Evolutionary conservation across 2,113 vertebrate genomes (phyloP), one percentile per base, ranked within the genome.

Genomic region (Hydrolagus affinis): DNA sequence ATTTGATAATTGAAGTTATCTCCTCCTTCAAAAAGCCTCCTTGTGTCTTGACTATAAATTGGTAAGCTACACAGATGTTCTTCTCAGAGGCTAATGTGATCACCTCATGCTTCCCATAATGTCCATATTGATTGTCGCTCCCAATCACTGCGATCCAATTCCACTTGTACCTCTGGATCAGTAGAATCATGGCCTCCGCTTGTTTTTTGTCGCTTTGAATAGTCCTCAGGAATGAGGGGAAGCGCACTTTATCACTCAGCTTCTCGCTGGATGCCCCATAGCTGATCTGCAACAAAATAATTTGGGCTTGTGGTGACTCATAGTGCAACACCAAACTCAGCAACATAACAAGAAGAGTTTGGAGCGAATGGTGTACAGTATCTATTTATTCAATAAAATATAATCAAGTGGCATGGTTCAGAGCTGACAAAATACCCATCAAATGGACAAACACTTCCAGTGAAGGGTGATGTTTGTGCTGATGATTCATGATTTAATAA

Each of bases 201-300:
- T 94, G 88, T 11, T 92, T 80, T 86, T 86, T 85, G 85, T 95
- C 94, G 0, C 93, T 92, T 85, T 93, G 93, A 3, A 95, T 89
- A 1, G 94, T 96, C 85, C 93, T 92, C 8, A 97, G 85, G 86
- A 96, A 97, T 0, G 95, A 96, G 0, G 96, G 94, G 85, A 90
- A 96, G 73, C 85, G 6, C 0, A 2, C 3, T 88, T 94, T 97
- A 17, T 60, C 7, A 17, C 93, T 93, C 78, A 97, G 90, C 0
- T 0, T 17, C 21, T 86, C 88, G 3, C 88, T 89, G 56, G 92
- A 86, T 71, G 96, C 93, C 88, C 91, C 91, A 0, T 95, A 95
- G 90, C 91, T 96, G 70, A 96, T 89, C 96, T 97, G 93, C 12
- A 23, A 25, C 17, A 14, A 25, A 85, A 25, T 14, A 71, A 44